Conservation (phyloP, 2,797 vertebrate genomes). For the Busarellus nigricollis region DNA sequence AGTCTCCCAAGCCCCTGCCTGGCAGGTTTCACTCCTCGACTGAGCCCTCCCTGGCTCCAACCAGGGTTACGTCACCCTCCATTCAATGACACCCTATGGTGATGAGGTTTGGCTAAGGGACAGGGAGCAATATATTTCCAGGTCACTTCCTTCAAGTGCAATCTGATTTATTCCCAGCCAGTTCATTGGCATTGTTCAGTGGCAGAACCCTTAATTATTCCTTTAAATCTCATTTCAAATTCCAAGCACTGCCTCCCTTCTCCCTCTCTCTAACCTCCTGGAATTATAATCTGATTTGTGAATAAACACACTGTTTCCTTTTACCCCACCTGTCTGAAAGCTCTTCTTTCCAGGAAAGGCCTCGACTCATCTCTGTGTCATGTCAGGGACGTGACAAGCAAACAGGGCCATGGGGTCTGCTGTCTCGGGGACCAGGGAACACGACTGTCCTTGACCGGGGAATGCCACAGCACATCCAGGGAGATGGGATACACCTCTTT, state of each 20-base stretch:
- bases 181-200: not conserved
- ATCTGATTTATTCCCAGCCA: conserved; percentile 35
- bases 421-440: not conserved
- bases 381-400: not conserved
- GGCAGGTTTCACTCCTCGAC: not conserved
- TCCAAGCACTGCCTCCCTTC: not conserved
- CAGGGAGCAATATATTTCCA: conserved; percentile 8
- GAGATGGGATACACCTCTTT: not conserved
- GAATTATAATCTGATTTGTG: not conserved
- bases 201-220: conserved; percentile 19
- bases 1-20: not conserved
- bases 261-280: not conserved
- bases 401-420: not conserved
- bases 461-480: not conserved
- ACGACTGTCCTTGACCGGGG: rapidly evolving
- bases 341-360: not conserved
- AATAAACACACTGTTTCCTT: not conserved
- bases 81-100: not conserved
- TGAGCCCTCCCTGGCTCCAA: not conserved
- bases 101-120: not conserved
- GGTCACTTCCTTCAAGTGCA: conserved; percentile 15
- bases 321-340: not conserved
- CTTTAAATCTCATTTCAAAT: conserved; percentile 31
- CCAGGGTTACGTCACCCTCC: not conserved
- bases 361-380: not conserved